phyloP scores from a whole-genome alignment of 2,113 vertebrate species.

The Calonectris borealis region DNA sequence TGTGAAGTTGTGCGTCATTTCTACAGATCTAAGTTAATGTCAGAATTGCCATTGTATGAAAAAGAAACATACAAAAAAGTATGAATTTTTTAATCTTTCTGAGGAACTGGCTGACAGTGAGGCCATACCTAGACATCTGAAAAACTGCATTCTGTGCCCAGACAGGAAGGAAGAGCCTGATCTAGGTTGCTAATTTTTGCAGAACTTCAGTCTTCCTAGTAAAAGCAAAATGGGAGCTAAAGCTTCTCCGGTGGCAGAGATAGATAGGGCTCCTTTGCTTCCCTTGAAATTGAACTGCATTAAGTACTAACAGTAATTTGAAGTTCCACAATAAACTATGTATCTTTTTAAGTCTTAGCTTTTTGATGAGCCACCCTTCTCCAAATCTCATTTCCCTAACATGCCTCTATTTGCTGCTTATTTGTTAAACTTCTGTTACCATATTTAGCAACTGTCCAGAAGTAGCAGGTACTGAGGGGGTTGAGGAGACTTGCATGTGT shows the following conservation, averaged over 20 bases:
- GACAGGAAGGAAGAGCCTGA: background rate
- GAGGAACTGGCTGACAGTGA: background rate
- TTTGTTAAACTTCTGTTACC: background rate
- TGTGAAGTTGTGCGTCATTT: background rate
- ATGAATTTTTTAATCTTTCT: background rate
- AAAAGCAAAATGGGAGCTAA: background rate
- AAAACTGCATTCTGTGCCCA: background rate
- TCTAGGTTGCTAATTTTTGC: background rate
- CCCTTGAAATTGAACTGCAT: background rate
- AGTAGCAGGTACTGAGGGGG: background rate
- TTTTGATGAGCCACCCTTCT: background rate
- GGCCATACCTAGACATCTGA: background rate
- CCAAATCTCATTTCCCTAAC: background rate
- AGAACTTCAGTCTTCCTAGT: background rate
- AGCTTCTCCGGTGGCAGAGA: background rate
- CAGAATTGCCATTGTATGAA: background rate
- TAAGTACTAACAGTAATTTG: background rate
- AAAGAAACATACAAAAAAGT: background rate
- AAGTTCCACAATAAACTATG: background rate
- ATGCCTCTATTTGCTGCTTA: background rate
- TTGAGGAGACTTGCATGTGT: background rate
- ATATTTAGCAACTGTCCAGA: background rate
- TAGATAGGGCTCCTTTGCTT: background rate
- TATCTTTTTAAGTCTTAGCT: background rate
- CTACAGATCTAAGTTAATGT: background rate